Percentiles rank a stretch among this genome's conserved stretches.
phyloP scores from a whole-genome alignment of 2,113 vertebrate genomes.

The Chaetodon trifascialis region DNA sequence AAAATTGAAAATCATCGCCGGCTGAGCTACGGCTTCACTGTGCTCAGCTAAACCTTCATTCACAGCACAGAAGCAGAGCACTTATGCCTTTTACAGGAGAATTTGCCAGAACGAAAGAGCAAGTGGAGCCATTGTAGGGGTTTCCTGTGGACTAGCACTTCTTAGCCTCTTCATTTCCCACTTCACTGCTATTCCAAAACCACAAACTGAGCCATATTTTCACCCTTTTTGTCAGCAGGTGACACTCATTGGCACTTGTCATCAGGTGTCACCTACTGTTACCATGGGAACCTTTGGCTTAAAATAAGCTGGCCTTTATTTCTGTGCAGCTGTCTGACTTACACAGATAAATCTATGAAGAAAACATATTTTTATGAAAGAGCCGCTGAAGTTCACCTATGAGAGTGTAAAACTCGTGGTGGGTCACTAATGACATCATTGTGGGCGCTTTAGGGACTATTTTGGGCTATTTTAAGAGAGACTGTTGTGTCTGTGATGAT shows the following conservation, averaged over 20 bases:
- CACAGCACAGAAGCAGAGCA: background rate
- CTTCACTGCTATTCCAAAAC: background rate
- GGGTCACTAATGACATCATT: slow-evolving; percentile 12
- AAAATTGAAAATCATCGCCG: background rate
- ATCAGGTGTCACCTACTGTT: slow-evolving; percentile 3
- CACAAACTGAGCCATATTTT: background rate
- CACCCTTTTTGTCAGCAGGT: background rate
- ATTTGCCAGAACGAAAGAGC: background rate
- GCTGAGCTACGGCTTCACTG: slow-evolving; percentile 16
- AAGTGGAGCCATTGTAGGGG: background rate
- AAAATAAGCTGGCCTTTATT: background rate
- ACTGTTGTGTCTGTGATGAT: slow-evolving; percentile 42
- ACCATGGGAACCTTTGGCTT: background rate
- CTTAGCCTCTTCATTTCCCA: background rate
- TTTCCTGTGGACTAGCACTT: slow-evolving; percentile 2
- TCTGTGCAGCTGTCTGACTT: background rate
- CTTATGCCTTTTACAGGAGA: background rate
- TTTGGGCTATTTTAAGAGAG: slow-evolving; percentile 12
- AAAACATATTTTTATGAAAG: slow-evolving; percentile 25
- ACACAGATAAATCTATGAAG: background rate
- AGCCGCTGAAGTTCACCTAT: slow-evolving; percentile 19
- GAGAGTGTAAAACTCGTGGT: background rate
- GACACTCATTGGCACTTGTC: slow-evolving; percentile 36
- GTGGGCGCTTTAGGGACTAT: slow-evolving; percentile 10
- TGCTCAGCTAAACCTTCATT: background rate